A percentile compares a stretch with the other conserved stretches of the same genome.
Evolutionary conservation across 2,888 invertebrate genomes (phyloP).

Genomic region (Nemotelus nigrinus): DNA sequence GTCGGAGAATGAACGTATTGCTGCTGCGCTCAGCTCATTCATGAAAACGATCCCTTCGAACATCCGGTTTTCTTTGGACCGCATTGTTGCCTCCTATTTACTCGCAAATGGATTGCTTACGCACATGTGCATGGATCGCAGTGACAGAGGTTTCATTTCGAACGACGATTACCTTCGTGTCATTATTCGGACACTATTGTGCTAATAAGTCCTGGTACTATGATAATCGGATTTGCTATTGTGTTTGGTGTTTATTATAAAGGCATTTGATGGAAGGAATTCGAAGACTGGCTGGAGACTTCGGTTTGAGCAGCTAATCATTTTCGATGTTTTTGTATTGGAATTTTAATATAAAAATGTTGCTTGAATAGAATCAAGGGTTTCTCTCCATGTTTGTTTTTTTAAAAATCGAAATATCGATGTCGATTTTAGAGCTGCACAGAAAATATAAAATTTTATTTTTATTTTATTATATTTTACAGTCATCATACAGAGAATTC

Average conservation of each 20-base stretch:
- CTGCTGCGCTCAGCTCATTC: neutral
- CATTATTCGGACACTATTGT: conserved; percentile 12
- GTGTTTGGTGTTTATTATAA: conserved; percentile 20
- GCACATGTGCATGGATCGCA: neutral
- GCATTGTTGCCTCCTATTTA: neutral
- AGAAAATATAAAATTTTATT: too few species aligned
- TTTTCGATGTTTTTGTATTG: too few species aligned
- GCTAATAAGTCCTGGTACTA: neutral
- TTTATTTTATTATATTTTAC: too few species aligned
- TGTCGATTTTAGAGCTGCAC: too few species aligned
- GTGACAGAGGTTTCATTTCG: neutral
- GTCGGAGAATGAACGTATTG: conserved; percentile 6
- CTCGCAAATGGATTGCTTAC: conserved; percentile 21
- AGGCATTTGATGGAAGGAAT: conserved; percentile 1
- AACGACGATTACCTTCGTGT: neutral
- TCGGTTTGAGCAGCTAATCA: too few species aligned
- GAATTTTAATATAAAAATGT: too few species aligned
- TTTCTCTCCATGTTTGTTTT: too few species aligned
- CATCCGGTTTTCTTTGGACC: conserved; percentile 25
- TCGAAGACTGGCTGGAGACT: too few species aligned
- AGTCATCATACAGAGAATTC: too few species aligned
- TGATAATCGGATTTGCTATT: conserved; percentile 2
- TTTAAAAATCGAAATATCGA: too few species aligned
- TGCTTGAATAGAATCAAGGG: too few species aligned
- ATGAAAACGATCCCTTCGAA: conserved; percentile 2